A percentile compares a stretch with the other conserved stretches of the same genome.
phyloP scores from a whole-genome alignment of 2,797 vertebrate species.

The Platyrinchus mystaceus region DNA sequence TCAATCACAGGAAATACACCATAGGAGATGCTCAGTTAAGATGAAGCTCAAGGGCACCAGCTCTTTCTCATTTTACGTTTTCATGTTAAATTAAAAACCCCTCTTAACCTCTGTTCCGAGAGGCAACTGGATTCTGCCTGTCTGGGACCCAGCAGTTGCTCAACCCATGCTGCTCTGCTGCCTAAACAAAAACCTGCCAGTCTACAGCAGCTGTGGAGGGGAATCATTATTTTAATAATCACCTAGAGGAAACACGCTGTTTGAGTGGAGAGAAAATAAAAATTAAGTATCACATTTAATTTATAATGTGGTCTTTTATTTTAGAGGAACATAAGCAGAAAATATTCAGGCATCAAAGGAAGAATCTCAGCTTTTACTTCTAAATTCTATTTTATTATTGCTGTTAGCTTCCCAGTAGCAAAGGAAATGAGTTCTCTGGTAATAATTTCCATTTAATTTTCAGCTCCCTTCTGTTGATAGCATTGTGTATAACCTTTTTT shows the following conservation, averaged over 20 bases:
- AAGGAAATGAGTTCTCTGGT: constrained; percentile 43
- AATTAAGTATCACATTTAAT: constrained; percentile 44
- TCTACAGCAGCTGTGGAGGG: not conserved
- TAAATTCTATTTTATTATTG: constrained; percentile 29
- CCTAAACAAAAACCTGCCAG: not conserved
- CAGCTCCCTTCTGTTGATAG: constrained; percentile 45
- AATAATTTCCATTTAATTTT: constrained; percentile 65
- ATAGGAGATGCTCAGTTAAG: not conserved
- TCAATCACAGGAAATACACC: not conserved
- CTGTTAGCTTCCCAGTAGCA: constrained; percentile 45
- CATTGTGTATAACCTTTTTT: constrained; percentile 38
- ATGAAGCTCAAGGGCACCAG: not conserved
- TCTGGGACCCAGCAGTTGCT: not conserved
- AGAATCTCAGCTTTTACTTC: constrained; percentile 23
- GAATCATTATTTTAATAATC: constrained; percentile 14
- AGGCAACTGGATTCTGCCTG: not conserved
- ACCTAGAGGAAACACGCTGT: not conserved
- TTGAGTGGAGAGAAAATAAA: constrained; percentile 23
- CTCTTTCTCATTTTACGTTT: not conserved
- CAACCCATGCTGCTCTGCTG: not conserved
- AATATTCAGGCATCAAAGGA: constrained; percentile 21
- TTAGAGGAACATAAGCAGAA: constrained; percentile 15
- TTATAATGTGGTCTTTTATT: constrained; percentile 4
- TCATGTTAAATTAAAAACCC: not conserved
- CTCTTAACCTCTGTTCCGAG: not conserved